These are phyloP conservation scores for Odontamblyopus rebecca DNA, from an alignment of 2,797 vertebrate species.

Conservation along the genomic window DNA sequence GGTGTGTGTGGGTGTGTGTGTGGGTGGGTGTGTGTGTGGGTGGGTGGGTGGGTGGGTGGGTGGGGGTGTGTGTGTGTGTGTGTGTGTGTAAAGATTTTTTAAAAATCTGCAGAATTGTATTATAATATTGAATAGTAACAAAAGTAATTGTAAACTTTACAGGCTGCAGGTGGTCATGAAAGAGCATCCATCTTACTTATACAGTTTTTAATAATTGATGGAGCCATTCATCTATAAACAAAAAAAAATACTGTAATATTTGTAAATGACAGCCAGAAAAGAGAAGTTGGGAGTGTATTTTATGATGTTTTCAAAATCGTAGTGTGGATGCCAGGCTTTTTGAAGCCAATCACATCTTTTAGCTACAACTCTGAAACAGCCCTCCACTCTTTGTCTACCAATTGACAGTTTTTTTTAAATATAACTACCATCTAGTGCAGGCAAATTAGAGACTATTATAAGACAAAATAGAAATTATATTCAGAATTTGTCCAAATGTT, in stretches of 20 bases:
- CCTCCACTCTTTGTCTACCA: neutral
- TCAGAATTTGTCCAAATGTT: constrained; percentile 16
- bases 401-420: neutral
- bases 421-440: neutral
- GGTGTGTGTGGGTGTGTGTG: too few relatives aligned
- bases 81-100: too few relatives aligned
- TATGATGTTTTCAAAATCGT: constrained; percentile 7
- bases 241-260: neutral
- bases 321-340: constrained; percentile 3
- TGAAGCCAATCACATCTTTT: constrained; percentile 1
- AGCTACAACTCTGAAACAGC: neutral
- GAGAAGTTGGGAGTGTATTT: neutral
- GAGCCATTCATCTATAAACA: neutral
- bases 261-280: neutral
- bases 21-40: too few relatives aligned
- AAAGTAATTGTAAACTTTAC: neutral
- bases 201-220: neutral
- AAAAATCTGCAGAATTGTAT: neutral
- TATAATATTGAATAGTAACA: neutral
- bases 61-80: too few relatives aligned
- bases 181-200: neutral
- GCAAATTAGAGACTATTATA: neutral
- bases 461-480: constrained; percentile 12
- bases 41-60: too few relatives aligned
- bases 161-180: neutral